These are phyloP conservation scores for Noctua pronuba DNA, from an alignment of 2,888 invertebrate species.

Conservation along the genomic window DNA sequence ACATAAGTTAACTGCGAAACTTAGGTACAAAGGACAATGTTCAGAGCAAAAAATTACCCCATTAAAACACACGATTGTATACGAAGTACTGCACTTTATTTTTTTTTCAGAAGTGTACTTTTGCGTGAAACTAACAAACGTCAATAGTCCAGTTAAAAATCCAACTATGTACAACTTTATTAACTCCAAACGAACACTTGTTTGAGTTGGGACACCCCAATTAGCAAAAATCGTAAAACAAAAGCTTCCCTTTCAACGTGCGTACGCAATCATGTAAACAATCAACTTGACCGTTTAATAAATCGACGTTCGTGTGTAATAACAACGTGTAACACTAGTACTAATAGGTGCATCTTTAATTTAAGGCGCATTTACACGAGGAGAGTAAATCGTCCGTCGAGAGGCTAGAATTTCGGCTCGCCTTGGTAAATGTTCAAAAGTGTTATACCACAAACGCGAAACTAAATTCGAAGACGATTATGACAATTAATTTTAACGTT, in stretches of 20 bases:
- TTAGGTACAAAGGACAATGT: not conserved
- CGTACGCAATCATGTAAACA: slow-evolving; percentile 15
- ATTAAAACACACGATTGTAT: not conserved
- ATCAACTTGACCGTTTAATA: slow-evolving; percentile 2
- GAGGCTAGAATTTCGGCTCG: not conserved
- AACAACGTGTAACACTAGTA: not conserved
- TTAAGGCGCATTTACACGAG: not conserved
- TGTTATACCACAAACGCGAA: not conserved
- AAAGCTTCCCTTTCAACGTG: not conserved
- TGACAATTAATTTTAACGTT: not conserved
- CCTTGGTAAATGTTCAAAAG: not conserved
- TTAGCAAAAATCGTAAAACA: slow-evolving; percentile 9
- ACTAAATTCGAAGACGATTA: not conserved
- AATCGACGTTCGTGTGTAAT: not conserved
- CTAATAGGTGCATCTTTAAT: slow-evolving; percentile 18
- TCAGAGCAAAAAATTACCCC: not conserved
- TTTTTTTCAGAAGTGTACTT: not conserved
- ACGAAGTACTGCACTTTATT: not conserved
- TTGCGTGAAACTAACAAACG: not conserved
- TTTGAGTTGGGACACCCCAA: not conserved
- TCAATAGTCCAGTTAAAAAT: not conserved
- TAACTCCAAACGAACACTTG: not conserved
- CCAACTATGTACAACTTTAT: not conserved
- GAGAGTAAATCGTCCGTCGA: not conserved
- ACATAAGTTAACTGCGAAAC: not conserved